Evolutionary conservation across 2,888 invertebrate genomes (phyloP).

Genomic region (Drosophila formosana): DNA sequence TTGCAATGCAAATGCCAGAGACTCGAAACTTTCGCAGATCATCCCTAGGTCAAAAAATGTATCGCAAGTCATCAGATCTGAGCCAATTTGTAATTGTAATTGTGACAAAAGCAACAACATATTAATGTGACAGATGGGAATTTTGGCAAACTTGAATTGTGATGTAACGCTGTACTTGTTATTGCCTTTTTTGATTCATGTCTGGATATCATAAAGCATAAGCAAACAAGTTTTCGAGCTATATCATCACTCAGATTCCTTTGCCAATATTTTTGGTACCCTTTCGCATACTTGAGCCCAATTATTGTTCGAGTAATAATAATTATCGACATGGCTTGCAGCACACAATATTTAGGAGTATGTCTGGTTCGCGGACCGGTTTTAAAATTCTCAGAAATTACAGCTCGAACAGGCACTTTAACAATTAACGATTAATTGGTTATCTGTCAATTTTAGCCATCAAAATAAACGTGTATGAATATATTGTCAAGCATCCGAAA

Average conservation of each 20-base stretch:
- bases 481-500: constrained; percentile 1
- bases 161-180: neutral
- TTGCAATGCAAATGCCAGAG: constrained; percentile 1
- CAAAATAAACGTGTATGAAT: neutral
- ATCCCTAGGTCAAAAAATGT: neutral
- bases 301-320: constrained; percentile 1
- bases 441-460: neutral
- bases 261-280: neutral
- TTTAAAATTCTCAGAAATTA: constrained; percentile 1
- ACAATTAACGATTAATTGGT: constrained; percentile 1
- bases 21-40: neutral
- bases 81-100: constrained; percentile 3
- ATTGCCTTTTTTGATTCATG: neutral
- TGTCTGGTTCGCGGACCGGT: neutral
- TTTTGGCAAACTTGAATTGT: neutral
- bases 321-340: neutral
- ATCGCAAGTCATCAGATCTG: neutral
- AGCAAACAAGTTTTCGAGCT: neutral
- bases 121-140: neutral
- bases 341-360: neutral
- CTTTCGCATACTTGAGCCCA: neutral
- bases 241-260: neutral
- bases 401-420: neutral
- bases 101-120: neutral
- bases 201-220: neutral